Percentiles rank a stretch among this genome's conserved stretches.
Evolutionary conservation across 2,113 vertebrate genomes (phyloP).

Genomic region (Brachionichthys hirsutus): DNA sequence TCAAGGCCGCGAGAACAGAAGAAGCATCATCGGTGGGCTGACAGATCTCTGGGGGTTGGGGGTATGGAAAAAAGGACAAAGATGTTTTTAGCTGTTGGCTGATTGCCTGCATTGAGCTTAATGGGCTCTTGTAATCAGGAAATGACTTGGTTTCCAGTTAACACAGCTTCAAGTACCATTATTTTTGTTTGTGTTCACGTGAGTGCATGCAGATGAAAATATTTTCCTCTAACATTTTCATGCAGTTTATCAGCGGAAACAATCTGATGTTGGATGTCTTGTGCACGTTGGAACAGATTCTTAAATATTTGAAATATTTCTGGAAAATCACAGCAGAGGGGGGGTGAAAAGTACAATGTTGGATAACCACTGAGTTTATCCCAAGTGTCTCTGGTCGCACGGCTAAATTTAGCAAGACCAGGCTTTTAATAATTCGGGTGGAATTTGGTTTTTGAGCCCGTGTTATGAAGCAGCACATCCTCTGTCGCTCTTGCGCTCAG

Average conservation of each 20-base stretch:
- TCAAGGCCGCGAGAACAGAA: conserved; percentile 35
- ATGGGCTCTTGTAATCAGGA: conserved; percentile 42
- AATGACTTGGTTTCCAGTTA: conserved; percentile 46
- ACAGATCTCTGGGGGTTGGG: conserved; percentile 20
- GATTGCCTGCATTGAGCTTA: conserved; percentile 26
- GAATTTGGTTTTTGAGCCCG: conserved; percentile 49
- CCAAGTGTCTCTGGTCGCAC: conserved; percentile 47
- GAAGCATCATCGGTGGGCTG: conserved; percentile 19
- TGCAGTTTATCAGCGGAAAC: conserved; percentile 37
- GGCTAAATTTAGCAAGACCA: conserved; percentile 66
- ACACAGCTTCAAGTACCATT: conserved; percentile 29
- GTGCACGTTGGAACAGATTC: conserved; percentile 45
- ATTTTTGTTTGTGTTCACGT: conserved; percentile 34
- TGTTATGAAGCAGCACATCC: conserved; percentile 43
- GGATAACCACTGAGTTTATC: conserved; percentile 56
- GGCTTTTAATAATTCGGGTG: conserved; percentile 60
- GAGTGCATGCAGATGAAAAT: conserved; percentile 14
- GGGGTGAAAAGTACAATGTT: conserved; percentile 38
- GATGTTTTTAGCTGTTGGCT: conserved; percentile 22
- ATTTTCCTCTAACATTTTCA: conserved; percentile 24
- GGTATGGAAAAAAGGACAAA: conserved; percentile 40
- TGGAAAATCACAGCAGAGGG: conserved; percentile 35
- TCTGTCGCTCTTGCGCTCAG: conserved; percentile 26
- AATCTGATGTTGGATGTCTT: conserved; percentile 48
- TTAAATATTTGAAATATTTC: conserved; percentile 59